Evolutionary conservation across 1,140 invertebrate genomes (phyloP), one percentile per base, ranked within the genome.

Genomic region (Drosophila tropicalis): DNA sequence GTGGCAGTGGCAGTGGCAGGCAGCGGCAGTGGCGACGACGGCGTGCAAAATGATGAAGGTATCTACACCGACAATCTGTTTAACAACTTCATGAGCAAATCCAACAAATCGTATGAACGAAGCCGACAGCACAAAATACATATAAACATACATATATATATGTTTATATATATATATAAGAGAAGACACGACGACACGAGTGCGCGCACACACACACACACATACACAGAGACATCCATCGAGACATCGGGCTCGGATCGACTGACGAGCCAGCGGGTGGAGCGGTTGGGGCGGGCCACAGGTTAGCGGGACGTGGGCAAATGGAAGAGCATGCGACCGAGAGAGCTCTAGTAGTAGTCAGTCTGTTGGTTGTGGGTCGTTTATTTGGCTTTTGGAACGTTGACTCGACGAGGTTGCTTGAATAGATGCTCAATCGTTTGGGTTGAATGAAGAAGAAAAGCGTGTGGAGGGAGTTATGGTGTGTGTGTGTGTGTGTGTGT

Each of bases 71-170:
- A 91, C 90, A 91, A 91, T 91, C 90, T 91, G 90, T 91, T 91
- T 91, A 91, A 91, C 90, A 91, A 91, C 90, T 91, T 91, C 90
- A 91, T 91, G 90, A 91, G 90, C 83, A 91, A 91, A 91, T 91
- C 90, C 90, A 91, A 91, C 90, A 90, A 91, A 91, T 91, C 90
- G 90, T 89, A 89, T 89, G 81, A 87, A 76, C 72, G 73, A 76
- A 76, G 73, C 73, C 75, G 74, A 72, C 74, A 77, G 67, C 74
- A 71, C 58, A 76, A 47, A 2, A 19, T 17, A 47, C 17, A 44
- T 44, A 44, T 44, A 15, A 5, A 44, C 4, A 44, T 44, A n/a
- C 6, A 44, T 6, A 47, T 17, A 13, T 7, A 47, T 47, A 47
- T 47, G n/a, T n/a, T n/a, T n/a, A n/a, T n/a, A 47, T 17, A 13